Conservation (phyloP, 2,888 invertebrate species). For the Tenthredo livida region DNA sequence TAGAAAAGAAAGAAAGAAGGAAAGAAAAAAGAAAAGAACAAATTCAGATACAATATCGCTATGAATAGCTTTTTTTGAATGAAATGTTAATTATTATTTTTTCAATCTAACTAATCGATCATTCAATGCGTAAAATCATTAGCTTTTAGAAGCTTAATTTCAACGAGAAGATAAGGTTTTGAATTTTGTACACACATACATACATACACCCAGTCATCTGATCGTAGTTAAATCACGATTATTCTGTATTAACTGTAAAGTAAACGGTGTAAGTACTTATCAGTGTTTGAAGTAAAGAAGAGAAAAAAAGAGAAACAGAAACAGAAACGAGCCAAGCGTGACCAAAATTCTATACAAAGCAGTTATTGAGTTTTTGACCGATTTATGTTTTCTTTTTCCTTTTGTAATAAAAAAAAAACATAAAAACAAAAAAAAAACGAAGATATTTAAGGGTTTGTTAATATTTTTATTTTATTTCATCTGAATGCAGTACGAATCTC, state of each 20-base stretch:
- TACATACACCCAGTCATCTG: neutral
- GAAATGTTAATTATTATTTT: too few relatives aligned
- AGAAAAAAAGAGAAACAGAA: neutral
- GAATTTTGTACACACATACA: neutral
- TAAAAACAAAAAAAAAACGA: neutral
- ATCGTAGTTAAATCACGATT: neutral
- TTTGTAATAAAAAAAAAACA: slow-evolving; percentile 22
- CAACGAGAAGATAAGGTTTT: neutral
- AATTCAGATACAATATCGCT: too few relatives aligned
- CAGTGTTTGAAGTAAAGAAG: too few relatives aligned
- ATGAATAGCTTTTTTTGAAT: too few relatives aligned
- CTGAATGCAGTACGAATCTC: neutral
- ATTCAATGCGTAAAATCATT: neutral
- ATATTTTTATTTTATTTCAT: neutral
- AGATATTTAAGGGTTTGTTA: neutral
- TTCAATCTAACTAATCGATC: neutral
- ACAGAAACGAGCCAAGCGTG: neutral
- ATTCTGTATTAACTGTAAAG: neutral
- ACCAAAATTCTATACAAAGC: neutral
- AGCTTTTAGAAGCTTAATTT: neutral
- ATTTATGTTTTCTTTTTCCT: slow-evolving; percentile 1
- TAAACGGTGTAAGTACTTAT: neutral
- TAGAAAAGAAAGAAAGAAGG: too few relatives aligned
- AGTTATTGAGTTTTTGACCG: neutral
- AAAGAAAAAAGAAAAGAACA: neutral